A percentile compares a stretch with the other conserved stretches of the same genome.
Conservation (phyloP, 2,113 vertebrate genomes). For the Lota lota region DNA sequence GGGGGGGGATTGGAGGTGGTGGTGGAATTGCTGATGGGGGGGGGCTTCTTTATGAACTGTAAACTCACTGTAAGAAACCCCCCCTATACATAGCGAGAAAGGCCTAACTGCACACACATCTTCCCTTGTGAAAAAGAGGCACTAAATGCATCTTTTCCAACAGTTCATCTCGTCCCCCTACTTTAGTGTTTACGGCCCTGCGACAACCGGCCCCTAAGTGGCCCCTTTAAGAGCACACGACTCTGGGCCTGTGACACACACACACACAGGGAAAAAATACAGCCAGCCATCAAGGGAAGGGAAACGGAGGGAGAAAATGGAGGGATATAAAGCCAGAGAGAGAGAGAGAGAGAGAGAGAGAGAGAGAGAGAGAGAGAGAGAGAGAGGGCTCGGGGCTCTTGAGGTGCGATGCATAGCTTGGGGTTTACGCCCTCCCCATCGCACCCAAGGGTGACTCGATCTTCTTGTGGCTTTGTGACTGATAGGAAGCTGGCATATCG, state of each 20-base stretch:
- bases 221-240: constrained; percentile 31
- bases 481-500: constrained; percentile 47
- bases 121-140: constrained; percentile 40
- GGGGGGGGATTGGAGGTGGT: constrained; percentile 16
- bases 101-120: constrained; percentile 54
- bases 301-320: too few species aligned
- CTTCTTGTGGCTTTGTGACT: constrained; percentile 31
- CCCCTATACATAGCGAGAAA: constrained; percentile 22
- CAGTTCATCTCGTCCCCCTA: constrained; percentile 26
- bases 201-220: constrained; percentile 27
- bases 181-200: constrained; percentile 54
- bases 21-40: background rate
- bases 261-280: too few species aligned
- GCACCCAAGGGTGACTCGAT: constrained; percentile 51
- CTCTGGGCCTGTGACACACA: too few species aligned
- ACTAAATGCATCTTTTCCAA: constrained; percentile 28
- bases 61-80: constrained; percentile 34
- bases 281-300: too few species aligned
- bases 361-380: constrained; percentile 28
- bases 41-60: constrained; percentile 7
- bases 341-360: background rate
- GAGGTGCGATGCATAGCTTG: constrained; percentile 36
- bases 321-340: too few species aligned
- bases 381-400: constrained; percentile 61
- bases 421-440: constrained; percentile 51